Evolutionary conservation across 2,888 invertebrate species (phyloP), one percentile per base, ranked within the genome.

Genomic region (Noctuana brunneofusca): DNA sequence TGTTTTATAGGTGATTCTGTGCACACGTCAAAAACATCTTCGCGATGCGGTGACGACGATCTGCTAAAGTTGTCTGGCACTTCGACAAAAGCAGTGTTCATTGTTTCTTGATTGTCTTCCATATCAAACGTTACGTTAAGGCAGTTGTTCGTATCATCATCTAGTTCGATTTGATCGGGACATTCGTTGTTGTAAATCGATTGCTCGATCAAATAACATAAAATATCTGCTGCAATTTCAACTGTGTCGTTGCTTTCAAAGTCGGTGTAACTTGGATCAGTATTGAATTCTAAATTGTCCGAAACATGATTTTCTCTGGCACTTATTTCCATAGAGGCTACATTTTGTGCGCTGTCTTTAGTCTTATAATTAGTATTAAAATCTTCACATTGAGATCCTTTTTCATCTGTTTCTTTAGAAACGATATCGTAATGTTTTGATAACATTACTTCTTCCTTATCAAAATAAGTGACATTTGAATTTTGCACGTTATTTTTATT

Each of bases 71-170:
- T 65, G n/a, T 65, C 65, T 53, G 49, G 50, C 64, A 53, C 77
- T 65, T 80, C 81, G 0, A 86, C 73, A 52, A 90, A 89, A 0
- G 87, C 89, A 5, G 81, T 84, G 59, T 90, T 88, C 82, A 89
- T 80, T 20, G 78, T 72, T 16, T 74, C 74, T 2, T 69, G 70
- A 1, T 75, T 74, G 1, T 65, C 60, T n/a, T 78, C 73, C 14
- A 79, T 18, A 30, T 71, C 71, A 49, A 69, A 78, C 0, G 80
- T 81, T 68, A 77, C 75, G 24, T 75, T 71, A 2, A 71, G 59
- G 52, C 64, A 62, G 18, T 66, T 64, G 1, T 56, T 60, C 8
- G 43, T 38, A n/a, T 32, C 59, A 5, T 58, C 68, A 55, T 1
- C 30, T 4, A 55, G 66, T 12, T 65, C 68, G 1, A 68, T 22